Evolutionary conservation across 2,113 vertebrate genomes (phyloP), one percentile per base, ranked within the genome.

Genomic region (Madoqua kirkii): DNA sequence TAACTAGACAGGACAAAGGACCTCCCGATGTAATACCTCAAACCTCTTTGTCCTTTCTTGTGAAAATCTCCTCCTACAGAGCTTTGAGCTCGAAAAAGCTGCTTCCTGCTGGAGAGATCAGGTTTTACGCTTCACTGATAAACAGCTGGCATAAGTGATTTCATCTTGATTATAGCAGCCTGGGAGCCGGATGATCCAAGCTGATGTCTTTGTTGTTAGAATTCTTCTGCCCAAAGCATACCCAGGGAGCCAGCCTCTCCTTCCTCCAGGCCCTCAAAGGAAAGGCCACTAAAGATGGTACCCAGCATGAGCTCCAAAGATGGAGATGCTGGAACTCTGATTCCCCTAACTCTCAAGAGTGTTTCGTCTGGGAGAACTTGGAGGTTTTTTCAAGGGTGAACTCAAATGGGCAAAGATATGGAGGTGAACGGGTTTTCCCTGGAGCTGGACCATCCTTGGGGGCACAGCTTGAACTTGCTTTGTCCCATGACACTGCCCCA

Each of bases 41-140:
- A 92, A 86, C 62, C 19, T 60, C 62, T 86, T 74, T 94, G 50
- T 76, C 59, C 81, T 87, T 76, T 91, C 83, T 90, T 40, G 8
- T 33, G 76, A 57, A 90, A 93, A 98, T 60, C 64, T 92, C 84
- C 93, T 91, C 62, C 64, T 79, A 19, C 43, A 85, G 59, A 95
- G 55, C 85, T 31, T 7, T 60, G 36, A 81, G 87, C 45, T 91
- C 3, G 1, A 2, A 21, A 67, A 89, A 84, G 12, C 40, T 25
- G 36, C 81, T 95, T 95, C 54, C 71, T 93, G 50, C 40, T 97
- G 64, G 79, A 96, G 27, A 96, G 59, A 67, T 67, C 16, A 71
- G 84, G 36, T 82, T 97, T 67, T 74, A 45, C 25, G 94, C 57
- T 48, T 83, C 17, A 12, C 64, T 88, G 76, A 93, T 78, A 81